Conservation (phyloP, 2,113 vertebrate species). For the Saguinus imperator region DNA sequence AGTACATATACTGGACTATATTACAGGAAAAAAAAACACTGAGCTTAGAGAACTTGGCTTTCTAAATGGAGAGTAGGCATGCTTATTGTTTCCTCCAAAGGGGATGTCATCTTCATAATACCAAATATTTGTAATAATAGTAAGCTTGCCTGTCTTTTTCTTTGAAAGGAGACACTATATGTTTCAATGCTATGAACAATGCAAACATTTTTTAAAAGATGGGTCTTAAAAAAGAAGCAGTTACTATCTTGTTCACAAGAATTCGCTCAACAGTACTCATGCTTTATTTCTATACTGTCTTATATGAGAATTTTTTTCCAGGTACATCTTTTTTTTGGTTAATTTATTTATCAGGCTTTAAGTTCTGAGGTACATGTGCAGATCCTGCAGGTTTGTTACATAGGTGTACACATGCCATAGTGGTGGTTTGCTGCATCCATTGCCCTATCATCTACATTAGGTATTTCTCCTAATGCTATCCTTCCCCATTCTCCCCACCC, state of each 20-base stretch:
- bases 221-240: background rate
- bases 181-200: background rate
- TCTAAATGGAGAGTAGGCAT: background rate
- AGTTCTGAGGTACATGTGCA: too few relatives aligned
- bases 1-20: background rate
- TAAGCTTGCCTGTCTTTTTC: background rate
- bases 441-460: too few relatives aligned
- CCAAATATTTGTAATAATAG: background rate
- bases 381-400: too few relatives aligned
- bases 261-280: background rate
- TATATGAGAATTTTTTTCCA: too few relatives aligned
- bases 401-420: too few relatives aligned
- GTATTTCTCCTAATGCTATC: too few relatives aligned
- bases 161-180: background rate
- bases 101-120: background rate
- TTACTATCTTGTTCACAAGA: background rate
- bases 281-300: background rate
- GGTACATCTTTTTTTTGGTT: too few relatives aligned
- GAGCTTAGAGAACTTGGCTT: background rate
- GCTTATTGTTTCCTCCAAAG: background rate
- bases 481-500: too few relatives aligned
- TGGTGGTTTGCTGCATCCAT: too few relatives aligned
- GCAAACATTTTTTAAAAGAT: background rate
- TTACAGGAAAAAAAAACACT: background rate
- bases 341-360: too few relatives aligned